Conservation (phyloP, 2,797 vertebrate species). For the Tokudaia muenninki region DNA sequence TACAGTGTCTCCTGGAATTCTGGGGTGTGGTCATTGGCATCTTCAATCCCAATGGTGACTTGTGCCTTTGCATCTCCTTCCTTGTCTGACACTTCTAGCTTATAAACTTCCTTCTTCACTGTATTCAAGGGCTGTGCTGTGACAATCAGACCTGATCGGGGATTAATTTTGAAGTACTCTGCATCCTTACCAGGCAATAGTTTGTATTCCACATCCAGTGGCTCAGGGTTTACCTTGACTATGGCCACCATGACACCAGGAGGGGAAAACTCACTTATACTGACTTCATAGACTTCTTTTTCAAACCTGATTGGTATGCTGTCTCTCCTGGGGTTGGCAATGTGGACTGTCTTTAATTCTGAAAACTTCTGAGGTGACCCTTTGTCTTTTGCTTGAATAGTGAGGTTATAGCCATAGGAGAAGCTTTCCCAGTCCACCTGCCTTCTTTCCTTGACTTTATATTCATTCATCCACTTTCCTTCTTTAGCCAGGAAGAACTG, state of each 20-base stretch:
- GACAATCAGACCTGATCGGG: slow-evolving; percentile 94
- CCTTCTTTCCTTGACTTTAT: slow-evolving; percentile 92
- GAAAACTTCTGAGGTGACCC: slow-evolving; percentile 96
- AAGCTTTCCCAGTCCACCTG: slow-evolving; percentile 92
- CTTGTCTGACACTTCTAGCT: slow-evolving; percentile 91
- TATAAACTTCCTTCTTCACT: slow-evolving; percentile 90
- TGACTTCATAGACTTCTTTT: slow-evolving; percentile 92
- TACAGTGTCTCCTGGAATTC: slow-evolving; percentile 93
- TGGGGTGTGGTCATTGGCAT: slow-evolving; percentile 96
- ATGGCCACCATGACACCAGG: slow-evolving; percentile 93
- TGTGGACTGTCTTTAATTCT: slow-evolving; percentile 89
- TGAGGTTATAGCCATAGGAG: slow-evolving; percentile 94
- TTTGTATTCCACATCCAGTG: slow-evolving; percentile 93
- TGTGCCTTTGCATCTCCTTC: slow-evolving; percentile 91
- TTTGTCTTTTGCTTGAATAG: slow-evolving; percentile 95
- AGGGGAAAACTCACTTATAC: slow-evolving; percentile 95
- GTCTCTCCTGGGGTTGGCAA: slow-evolving; percentile 89
- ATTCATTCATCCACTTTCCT: slow-evolving; percentile 91
- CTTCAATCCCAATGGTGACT: slow-evolving; percentile 92
- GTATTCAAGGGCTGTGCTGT: slow-evolving; percentile 92
- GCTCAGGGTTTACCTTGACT: slow-evolving; percentile 93
- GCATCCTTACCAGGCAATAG: slow-evolving; percentile 92
- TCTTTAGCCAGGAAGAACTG: slow-evolving; percentile 93
- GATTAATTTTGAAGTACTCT: slow-evolving; percentile 93
- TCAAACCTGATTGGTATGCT: slow-evolving; percentile 91